Evolutionary conservation across 2,797 vertebrate species (phyloP).

Genomic region (Hydrolagus colliei): DNA sequence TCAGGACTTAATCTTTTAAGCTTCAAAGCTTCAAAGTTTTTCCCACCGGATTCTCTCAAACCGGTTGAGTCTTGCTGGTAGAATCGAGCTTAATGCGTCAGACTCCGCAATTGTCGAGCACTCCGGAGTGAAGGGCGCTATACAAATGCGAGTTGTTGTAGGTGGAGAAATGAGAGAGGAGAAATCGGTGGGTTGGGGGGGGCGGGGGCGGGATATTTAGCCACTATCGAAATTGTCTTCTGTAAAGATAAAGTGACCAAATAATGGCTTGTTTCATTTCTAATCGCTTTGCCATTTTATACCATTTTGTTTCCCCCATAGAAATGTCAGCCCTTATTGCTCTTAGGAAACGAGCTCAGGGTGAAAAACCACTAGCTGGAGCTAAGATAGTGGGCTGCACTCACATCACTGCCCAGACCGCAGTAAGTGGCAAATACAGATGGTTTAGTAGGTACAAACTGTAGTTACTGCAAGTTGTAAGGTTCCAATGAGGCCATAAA

Average conservation of each 20-base stretch:
- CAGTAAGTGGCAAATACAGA: constrained; percentile 60
- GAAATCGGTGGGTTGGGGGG: too few species aligned
- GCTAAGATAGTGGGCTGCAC: constrained; percentile 96
- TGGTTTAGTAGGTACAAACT: background rate
- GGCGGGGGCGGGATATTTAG: too few species aligned
- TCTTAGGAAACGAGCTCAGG: constrained; percentile 93
- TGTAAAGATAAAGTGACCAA: background rate
- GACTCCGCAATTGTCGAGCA: too few species aligned
- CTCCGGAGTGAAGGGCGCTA: too few species aligned
- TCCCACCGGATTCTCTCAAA: background rate
- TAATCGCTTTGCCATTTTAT: constrained; percentile 33
- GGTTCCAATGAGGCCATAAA: background rate
- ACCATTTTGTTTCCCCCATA: constrained; percentile 48
- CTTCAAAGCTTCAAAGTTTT: background rate
- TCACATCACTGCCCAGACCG: constrained; percentile 96
- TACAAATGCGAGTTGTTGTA: too few species aligned
- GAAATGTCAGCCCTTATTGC: constrained; percentile 98
- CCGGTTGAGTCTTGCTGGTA: background rate
- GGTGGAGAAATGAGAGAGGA: too few species aligned
- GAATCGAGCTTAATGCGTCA: background rate
- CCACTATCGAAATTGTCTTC: background rate
- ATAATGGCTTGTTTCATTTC: background rate
- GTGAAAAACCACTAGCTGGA: constrained; percentile 92
- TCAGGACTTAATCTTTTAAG: background rate
- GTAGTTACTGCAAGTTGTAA: background rate